Base-by-base conservation (phyloP, 2,113 vertebrate species). In the Cochlearius cochlearius region DNA sequence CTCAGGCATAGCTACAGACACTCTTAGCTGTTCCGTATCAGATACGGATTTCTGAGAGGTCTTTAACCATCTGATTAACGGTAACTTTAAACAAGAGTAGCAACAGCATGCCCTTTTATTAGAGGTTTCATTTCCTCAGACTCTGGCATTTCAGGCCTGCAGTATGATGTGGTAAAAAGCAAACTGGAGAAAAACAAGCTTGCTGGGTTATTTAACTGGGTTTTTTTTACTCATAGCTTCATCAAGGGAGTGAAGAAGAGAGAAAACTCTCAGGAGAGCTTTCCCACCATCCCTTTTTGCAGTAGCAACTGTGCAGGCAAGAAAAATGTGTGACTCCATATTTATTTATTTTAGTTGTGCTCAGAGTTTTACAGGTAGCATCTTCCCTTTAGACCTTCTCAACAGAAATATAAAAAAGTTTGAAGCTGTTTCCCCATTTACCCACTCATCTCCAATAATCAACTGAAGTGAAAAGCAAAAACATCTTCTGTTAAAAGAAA, bases 321-420 rank as follows among this genome's bases (percentile, higher is more conserved):
- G 77, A 76, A 87, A 78, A 91, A 66, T 2, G 21, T 62, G 86
- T 94, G 94, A 95, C 66, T 91, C 88, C 64, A 0, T 91, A 81
- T 86, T 90, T 76, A 83, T 96, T 96, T 94, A 92, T 95, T 97
- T 93, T 59, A 94, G 86, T 96, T 97, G 96, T 96, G 96, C 94
- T 96, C 94, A 95, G 94, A 96, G 94, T 95, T 95, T 95, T 91
- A 96, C 91, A 95, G 95, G 91, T 79, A 97, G 89, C 62, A 73
- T 95, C 91, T 94, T 97, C 94, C 95, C 96, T 96, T 96, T 94
- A 95, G 89, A 96, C 92, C 94, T 92, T 95, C 95, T 96, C 94
- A 97, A 96, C 92, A 96, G 95, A 95, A 87, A 96, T 76, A 95
- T 43, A 91, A 95, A 95, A 92, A 95, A 74, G 66, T 72, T 59